Evolutionary conservation across 1,140 invertebrate species (phyloP), one percentile per base, ranked within the genome.

Genomic region (Pteromalus puparum): DNA sequence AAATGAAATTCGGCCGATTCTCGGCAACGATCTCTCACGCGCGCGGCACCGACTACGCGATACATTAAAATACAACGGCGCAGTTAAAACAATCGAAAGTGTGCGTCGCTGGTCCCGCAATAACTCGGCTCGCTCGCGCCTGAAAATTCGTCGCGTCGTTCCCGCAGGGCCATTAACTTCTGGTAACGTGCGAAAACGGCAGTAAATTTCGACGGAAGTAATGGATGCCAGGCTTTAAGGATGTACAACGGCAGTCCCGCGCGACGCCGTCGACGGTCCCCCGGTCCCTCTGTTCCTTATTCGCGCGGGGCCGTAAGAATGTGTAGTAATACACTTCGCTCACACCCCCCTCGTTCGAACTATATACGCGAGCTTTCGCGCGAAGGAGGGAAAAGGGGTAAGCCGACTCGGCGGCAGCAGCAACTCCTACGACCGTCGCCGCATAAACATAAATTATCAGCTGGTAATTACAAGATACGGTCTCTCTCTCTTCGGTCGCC

Each of bases 361-460:
- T 82, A 82, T 82, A 61, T 68, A 83, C 26, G 61, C 75, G 18
- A 84, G 78, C 85, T 85, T 82, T 83, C 86, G 79, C 86, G 79
- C 80, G 83, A 76, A 82, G 48, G 53, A 61, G 53, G 46, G 86
- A 84, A 91, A 92, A 92, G 90, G 91, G 92, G 91, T 92, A 91
- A 92, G 90, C 91, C 88, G 76, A 26, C 67, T 70, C 13, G 26
- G 87, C 85, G 84, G 88, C 85, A 87, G 34, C 38, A 74, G 81
- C 73, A 67, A 15, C 65, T 82, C 61, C 73, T 68, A 68, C 82
- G 24, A 81, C 86, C 87, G 87, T 75, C 88, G 89, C 89, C 91
- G 90, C 92, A 93, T 93, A 93, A 93, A 93, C 92, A 93, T 93
- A 93, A 93, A 93, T 93, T 93, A 93, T 93, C 92, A 93, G 92